Conservation (phyloP, 2,888 invertebrate species). For the Lymantria dispar region DNA sequence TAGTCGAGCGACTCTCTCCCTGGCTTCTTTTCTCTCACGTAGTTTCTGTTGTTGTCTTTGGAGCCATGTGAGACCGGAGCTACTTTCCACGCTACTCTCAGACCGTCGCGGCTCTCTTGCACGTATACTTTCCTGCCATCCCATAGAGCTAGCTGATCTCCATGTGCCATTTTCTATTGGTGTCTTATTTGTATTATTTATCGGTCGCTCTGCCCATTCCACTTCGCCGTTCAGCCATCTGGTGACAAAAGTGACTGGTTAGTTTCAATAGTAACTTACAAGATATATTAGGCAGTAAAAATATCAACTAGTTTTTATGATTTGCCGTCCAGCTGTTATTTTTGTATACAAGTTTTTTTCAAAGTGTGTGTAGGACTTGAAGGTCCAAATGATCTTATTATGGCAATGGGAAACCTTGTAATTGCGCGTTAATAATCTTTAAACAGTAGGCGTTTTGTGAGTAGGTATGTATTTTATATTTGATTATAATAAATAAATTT, state of each 20-base stretch:
- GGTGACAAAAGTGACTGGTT: slow-evolving; percentile 2
- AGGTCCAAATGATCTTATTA: slow-evolving; percentile 45
- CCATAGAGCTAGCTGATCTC: slow-evolving; percentile 67
- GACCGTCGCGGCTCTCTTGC: slow-evolving; percentile 66
- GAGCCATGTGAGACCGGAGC: slow-evolving; percentile 88
- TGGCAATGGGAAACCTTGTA: slow-evolving; percentile 44
- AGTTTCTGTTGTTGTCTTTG: slow-evolving; percentile 92
- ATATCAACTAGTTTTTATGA: slow-evolving; percentile 23
- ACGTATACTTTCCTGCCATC: slow-evolving; percentile 65
- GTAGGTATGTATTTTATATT: slow-evolving; percentile 32
- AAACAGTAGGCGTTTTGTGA: slow-evolving; percentile 41
- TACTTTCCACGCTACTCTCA: slow-evolving; percentile 62
- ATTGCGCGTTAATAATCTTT: slow-evolving; percentile 36
- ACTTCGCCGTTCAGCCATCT: slow-evolving; percentile 74
- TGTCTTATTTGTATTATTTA: slow-evolving; percentile 54
- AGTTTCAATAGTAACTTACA: not conserved
- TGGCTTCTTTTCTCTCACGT: slow-evolving; percentile 88
- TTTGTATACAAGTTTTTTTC: slow-evolving; percentile 36
- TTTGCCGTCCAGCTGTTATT: slow-evolving; percentile 35
- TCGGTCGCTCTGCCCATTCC: slow-evolving; percentile 68
- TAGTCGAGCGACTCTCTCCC: slow-evolving; percentile 87
- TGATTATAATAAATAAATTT: slow-evolving; percentile 38
- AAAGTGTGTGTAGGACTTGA: slow-evolving; percentile 50
- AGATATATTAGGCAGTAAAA: slow-evolving; percentile 5
- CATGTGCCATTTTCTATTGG: slow-evolving; percentile 66